Conservation (phyloP, 2,888 invertebrate genomes). For the Parnassius mnemosyne region DNA sequence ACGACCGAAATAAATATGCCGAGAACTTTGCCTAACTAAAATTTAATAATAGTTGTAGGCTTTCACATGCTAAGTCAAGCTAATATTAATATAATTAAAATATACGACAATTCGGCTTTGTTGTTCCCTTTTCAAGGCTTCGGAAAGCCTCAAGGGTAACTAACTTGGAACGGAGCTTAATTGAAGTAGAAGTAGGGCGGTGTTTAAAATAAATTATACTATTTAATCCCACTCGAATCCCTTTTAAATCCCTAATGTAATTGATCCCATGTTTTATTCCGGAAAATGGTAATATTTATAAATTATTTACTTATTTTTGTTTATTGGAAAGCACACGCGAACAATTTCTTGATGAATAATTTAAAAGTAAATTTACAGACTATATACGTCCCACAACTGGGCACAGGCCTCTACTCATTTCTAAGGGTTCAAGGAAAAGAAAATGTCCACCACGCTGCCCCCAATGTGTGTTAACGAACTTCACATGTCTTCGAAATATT, state of each 20-base stretch:
- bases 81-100: conserved; percentile 25
- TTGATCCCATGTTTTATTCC: conserved; percentile 19
- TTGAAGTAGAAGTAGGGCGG: conserved; percentile 23
- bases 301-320: too few species aligned
- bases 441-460: too few species aligned
- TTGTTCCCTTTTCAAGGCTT: conserved; percentile 22
- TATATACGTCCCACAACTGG: too few species aligned
- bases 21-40: conserved; percentile 19
- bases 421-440: too few species aligned
- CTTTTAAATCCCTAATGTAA: conserved; percentile 24
- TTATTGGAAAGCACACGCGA: too few species aligned
- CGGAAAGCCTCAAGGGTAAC: conserved; percentile 24
- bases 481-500: too few species aligned
- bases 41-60: conserved; percentile 23
- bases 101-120: conserved; percentile 25
- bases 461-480: too few species aligned
- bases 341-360: too few species aligned
- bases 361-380: too few species aligned
- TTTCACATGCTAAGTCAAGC: conserved; percentile 17
- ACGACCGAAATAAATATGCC: conserved; percentile 18
- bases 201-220: conserved; percentile 26
- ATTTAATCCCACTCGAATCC: conserved; percentile 24
- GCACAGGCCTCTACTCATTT: too few species aligned
- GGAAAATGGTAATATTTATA: not conserved
- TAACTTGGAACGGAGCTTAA: conserved; percentile 20